A percentile compares a stretch with the other conserved stretches of the same genome.
These are phyloP conservation scores for Trichacis sp. DNA, from an alignment of 2,888 invertebrate species.

Conservation along the genomic window DNA sequence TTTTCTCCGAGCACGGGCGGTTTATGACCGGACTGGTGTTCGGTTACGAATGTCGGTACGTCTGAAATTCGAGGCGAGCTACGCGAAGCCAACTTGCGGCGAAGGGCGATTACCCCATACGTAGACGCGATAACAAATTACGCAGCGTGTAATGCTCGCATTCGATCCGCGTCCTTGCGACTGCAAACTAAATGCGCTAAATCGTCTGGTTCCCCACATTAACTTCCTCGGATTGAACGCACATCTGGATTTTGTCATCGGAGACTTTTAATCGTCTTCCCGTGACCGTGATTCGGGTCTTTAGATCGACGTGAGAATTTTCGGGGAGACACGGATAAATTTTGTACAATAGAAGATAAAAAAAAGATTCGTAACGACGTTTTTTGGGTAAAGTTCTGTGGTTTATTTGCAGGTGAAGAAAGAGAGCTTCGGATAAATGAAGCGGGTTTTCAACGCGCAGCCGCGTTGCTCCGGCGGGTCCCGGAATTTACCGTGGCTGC, in stretches of 20 bases:
- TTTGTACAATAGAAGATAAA: background rate
- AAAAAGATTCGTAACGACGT: too few relatives aligned
- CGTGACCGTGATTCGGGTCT: background rate
- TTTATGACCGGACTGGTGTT: slow-evolving; percentile 50
- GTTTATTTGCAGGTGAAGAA: slow-evolving; percentile 74
- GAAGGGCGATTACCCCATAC: slow-evolving; percentile 38
- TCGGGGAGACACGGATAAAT: background rate
- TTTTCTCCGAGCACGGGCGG: too few relatives aligned
- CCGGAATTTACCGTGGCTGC: slow-evolving; percentile 87
- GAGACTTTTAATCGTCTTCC: background rate
- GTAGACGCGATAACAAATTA: slow-evolving; percentile 17
- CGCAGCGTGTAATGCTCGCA: slow-evolving; percentile 25
- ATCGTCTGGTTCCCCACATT: background rate
- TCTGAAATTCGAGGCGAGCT: slow-evolving; percentile 52
- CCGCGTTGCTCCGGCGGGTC: slow-evolving; percentile 77
- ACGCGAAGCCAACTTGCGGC: slow-evolving; percentile 49
- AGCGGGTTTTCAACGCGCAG: slow-evolving; percentile 77
- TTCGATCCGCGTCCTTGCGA: slow-evolving; percentile 16
- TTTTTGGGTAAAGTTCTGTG: background rate
- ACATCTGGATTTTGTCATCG: too few relatives aligned
- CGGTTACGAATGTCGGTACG: slow-evolving; percentile 50
- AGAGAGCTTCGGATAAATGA: slow-evolving; percentile 81
- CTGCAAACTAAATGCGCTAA: background rate
- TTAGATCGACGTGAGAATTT: slow-evolving; percentile 4
- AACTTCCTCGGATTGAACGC: slow-evolving; percentile 5